Conservation (phyloP, 2,113 vertebrate genomes). For the Antechinus stuartii region DNA sequence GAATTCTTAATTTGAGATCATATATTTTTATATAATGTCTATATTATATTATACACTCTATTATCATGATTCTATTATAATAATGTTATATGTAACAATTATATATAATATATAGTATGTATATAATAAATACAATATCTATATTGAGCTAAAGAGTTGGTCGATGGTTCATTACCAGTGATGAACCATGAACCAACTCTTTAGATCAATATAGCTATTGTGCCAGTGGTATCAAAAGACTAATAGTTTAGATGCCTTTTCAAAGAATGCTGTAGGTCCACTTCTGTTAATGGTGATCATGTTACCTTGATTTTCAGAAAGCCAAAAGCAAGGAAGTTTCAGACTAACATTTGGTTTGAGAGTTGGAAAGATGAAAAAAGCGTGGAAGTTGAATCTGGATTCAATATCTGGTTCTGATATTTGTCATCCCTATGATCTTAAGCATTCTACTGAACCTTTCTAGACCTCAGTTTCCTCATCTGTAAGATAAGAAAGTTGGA, state of each 20-base stretch:
- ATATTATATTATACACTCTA: neutral
- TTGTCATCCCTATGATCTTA: neutral
- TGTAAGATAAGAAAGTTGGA: neutral
- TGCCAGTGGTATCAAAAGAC: neutral
- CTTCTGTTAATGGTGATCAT: slow-evolving; percentile 8
- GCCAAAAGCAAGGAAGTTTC: slow-evolving; percentile 8
- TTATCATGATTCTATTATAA: neutral
- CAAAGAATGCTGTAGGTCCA: neutral
- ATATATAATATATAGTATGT: too few relatives aligned
- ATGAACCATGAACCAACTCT: too few relatives aligned
- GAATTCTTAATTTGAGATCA: neutral
- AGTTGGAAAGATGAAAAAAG: neutral
- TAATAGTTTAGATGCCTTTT: neutral
- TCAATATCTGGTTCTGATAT: neutral
- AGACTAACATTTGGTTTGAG: neutral
- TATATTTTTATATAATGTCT: neutral
- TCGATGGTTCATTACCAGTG: neutral
- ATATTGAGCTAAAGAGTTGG: neutral
- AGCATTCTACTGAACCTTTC: neutral
- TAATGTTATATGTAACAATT: too few relatives aligned
- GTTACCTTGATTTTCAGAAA: neutral
- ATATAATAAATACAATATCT: too few relatives aligned
- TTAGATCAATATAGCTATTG: too few relatives aligned
- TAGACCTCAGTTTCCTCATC: neutral
- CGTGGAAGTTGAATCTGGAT: neutral